Conservation (phyloP, 1,140 invertebrate species). For the Formica exsecta region DNA sequence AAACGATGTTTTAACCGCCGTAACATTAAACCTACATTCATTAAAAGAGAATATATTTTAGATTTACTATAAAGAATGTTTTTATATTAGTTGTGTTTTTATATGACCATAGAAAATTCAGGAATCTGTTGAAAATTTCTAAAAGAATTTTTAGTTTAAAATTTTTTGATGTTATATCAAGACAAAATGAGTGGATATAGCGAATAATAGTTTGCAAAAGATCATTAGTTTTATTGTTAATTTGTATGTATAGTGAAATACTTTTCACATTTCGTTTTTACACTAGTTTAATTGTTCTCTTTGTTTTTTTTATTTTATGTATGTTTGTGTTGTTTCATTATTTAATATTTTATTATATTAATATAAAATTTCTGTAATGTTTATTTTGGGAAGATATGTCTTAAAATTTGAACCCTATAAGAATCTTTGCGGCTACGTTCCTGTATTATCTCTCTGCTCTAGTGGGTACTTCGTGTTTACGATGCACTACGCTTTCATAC, state of each 20-base stretch:
- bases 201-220: constrained; percentile 1
- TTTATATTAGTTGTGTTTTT: neutral
- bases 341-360: constrained; percentile 29
- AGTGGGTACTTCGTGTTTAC: constrained; percentile 45
- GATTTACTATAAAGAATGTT: neutral
- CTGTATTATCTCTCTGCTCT: constrained; percentile 43
- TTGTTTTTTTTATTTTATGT: neutral
- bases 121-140: neutral
- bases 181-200: neutral
- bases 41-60: neutral
- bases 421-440: constrained; percentile 22
- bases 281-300: neutral
- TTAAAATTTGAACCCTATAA: neutral
- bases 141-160: neutral
- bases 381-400: neutral
- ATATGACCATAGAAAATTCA: neutral
- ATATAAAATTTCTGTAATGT: neutral
- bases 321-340: neutral
- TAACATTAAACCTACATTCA: neutral
- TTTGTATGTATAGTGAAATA: neutral
- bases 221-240: neutral
- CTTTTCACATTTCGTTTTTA: neutral
- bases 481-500: constrained; percentile 32
- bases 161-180: neutral
- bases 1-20: neutral